Evolutionary conservation across 2,113 vertebrate genomes (phyloP).

Genomic region (Puffinus mauretanicus): DNA sequence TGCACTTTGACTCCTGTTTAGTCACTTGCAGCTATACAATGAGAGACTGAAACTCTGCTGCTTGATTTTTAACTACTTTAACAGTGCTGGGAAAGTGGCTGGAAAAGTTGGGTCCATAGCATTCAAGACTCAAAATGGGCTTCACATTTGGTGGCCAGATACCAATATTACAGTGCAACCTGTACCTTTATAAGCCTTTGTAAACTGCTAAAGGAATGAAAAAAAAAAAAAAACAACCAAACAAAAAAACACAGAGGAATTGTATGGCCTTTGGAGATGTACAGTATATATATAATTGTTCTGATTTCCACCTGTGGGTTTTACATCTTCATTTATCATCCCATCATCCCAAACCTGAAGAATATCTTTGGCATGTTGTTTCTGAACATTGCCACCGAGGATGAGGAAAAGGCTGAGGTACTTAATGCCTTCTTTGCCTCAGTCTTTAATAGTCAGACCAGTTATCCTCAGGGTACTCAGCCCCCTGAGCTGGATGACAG

Average conservation of each 20-base stretch:
- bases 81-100: background rate
- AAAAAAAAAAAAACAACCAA: too few species aligned
- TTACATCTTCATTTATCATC: background rate
- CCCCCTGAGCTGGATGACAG: too few species aligned
- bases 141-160: background rate
- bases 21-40: background rate
- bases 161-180: background rate
- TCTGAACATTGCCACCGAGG: background rate
- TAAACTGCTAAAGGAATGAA: background rate
- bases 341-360: background rate
- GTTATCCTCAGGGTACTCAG: too few species aligned
- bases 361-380: background rate
- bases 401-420: too few species aligned
- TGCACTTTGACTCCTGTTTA: background rate
- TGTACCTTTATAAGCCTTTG: background rate
- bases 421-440: too few species aligned
- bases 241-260: background rate
- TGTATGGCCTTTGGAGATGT: background rate
- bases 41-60: background rate
- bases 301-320: background rate
- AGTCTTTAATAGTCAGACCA: too few species aligned
- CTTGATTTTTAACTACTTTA: background rate
- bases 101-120: background rate
- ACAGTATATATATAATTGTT: background rate
- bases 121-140: background rate